Evolutionary conservation across 2,888 invertebrate genomes (phyloP).

Genomic region (Tinea trinotella): DNA sequence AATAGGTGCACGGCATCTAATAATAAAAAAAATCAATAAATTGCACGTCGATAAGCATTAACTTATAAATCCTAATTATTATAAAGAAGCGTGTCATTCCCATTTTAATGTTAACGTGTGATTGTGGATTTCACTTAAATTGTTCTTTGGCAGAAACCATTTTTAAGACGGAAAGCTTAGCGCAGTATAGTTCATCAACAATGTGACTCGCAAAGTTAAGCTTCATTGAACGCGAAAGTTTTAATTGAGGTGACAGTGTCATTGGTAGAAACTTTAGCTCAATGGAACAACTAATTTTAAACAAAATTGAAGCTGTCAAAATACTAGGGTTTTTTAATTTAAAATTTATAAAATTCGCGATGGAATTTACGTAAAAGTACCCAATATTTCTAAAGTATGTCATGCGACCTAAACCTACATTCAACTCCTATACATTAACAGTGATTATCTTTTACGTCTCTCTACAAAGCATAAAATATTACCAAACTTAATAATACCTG

Average conservation of each 20-base stretch:
- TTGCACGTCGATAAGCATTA: no score
- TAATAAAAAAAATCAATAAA: conserved; percentile 28
- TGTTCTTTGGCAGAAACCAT: no score
- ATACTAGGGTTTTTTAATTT: neutral
- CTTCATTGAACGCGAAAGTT: neutral
- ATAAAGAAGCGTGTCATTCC: no score
- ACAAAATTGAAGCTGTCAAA: neutral
- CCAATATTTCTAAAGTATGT: no score
- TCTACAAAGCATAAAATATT: neutral
- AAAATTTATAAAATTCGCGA: no score
- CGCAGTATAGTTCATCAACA: neutral
- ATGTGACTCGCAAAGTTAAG: neutral
- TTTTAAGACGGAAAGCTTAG: no score
- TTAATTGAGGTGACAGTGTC: neutral
- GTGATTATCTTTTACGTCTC: neutral
- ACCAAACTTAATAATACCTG: no score
- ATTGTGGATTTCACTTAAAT: no score
- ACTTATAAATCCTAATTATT: no score
- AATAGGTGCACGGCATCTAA: conserved; percentile 90
- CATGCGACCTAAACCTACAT: neutral
- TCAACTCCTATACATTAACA: neutral
- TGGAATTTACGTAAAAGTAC: no score
- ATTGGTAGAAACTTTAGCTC: neutral
- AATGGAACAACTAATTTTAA: neutral
- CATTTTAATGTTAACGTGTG: no score